phyloP scores from a whole-genome alignment of 2,888 invertebrate species.

The Callinectes sapidus region DNA sequence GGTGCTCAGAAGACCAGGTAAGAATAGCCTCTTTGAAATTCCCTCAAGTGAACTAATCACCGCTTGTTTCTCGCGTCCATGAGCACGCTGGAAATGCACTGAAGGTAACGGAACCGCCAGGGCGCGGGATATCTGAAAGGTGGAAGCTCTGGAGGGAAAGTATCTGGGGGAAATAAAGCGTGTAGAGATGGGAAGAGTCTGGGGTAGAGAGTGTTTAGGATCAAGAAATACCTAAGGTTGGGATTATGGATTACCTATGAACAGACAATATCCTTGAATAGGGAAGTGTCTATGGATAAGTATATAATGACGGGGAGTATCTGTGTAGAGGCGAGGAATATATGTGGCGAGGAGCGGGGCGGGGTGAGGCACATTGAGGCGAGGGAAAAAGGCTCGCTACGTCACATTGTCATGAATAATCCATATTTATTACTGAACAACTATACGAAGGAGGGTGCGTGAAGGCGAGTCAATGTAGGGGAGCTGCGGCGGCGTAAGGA shows the following conservation, averaged over 20 bases:
- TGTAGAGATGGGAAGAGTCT: too few relatives aligned
- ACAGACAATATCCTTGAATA: too few relatives aligned
- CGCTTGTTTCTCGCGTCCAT: not conserved
- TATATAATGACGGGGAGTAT: too few relatives aligned
- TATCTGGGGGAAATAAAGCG: too few relatives aligned
- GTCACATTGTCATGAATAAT: not conserved
- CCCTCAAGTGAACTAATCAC: not conserved
- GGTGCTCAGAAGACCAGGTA: not conserved
- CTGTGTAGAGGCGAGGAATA: too few relatives aligned
- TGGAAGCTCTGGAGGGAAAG: not conserved
- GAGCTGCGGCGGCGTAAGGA: not conserved
- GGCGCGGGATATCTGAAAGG: not conserved
- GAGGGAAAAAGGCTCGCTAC: not conserved
- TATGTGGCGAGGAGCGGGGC: not conserved
- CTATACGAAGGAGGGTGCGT: not conserved
- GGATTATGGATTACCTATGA: too few relatives aligned
- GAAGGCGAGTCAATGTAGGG: not conserved
- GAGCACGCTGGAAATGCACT: not conserved
- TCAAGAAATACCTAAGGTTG: not conserved
- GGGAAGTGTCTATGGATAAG: too few relatives aligned
- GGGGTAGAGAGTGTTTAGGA: not conserved
- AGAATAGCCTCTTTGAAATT: constrained; percentile 10
- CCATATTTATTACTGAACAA: not conserved
- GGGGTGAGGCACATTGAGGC: not conserved
- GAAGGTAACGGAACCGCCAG: not conserved